Conservation (phyloP, 1,140 invertebrate genomes). For the Zaprionus davidi region DNA sequence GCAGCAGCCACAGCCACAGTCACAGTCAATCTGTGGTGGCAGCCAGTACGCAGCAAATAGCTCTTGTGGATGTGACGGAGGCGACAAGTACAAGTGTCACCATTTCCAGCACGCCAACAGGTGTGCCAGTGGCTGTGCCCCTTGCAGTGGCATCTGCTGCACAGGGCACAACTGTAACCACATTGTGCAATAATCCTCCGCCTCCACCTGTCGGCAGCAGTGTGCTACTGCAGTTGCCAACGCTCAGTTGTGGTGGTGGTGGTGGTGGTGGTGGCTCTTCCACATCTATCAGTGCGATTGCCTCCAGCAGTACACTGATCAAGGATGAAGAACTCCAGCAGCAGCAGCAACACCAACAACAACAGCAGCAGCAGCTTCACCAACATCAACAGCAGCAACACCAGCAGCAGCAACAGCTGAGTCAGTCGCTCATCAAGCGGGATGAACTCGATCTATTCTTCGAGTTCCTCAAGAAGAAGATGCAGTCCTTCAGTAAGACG, state of each 20-base stretch:
- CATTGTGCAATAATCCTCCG: conserved; percentile 33
- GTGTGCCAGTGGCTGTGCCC: conserved; percentile 44
- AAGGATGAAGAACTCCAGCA: conserved; percentile 60
- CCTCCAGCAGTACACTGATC: conserved; percentile 64
- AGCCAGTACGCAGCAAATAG: conserved; percentile 56
- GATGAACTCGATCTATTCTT: conserved; percentile 81
- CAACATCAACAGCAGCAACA: conserved; percentile 12
- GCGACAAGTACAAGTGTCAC: conserved; percentile 73
- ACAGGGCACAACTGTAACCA: background rate
- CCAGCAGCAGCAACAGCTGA: conserved; percentile 43
- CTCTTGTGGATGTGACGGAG: conserved; percentile 68
- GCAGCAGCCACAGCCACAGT: background rate
- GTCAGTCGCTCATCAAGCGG: conserved; percentile 58
- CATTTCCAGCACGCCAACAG: conserved; percentile 62
- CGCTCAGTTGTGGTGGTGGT: conserved; percentile 28
- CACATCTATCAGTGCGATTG: conserved; percentile 41
- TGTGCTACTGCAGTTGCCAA: conserved; percentile 58
- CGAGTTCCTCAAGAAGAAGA: conserved; percentile 81
- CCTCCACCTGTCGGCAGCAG: conserved; percentile 34
- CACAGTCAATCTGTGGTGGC: background rate
- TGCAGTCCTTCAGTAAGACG: conserved; percentile 74
- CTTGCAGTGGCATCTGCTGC: conserved; percentile 49
- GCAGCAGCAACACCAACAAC: background rate
- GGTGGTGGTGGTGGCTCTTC: conserved; percentile 2
- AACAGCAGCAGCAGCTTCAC: conserved; percentile 3